Base-by-base conservation (phyloP, 2,888 invertebrate species). In the Camponotus fellah region DNA sequence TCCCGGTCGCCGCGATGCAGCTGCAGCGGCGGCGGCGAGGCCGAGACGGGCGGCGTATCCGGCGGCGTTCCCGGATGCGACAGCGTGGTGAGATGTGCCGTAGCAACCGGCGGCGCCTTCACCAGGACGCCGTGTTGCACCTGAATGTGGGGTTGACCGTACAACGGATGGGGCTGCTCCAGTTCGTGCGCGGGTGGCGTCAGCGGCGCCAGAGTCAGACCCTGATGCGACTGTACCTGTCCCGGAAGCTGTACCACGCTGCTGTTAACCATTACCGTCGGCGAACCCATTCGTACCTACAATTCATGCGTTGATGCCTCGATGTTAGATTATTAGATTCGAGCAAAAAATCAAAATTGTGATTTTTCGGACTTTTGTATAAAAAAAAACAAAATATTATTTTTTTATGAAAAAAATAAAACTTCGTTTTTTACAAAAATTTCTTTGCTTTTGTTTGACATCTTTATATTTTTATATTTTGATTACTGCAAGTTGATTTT, bases 1-100 rank as follows among this genome's bases (percentile, higher is more conserved):
- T 77, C 77, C 3, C 79, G 79, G 2, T 93, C 93, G 9, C 92
- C 91, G 3, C 93, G 92, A 49, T 93, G 94, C 32, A 92, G 82
- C 40, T 93, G 93, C 82, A 93, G 82, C 95, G 96, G 94, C 95
- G 96, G 95, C 95, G 96, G 96, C 9, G 96, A 96, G 12, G 96
- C 95, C 71, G 96, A 95, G 8, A 96, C 96, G 0, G 97, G 97
- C 17, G 98, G 98, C 14, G 98, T 98, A 94, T 98, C 98, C 6
- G 98, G 98, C 9, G 98, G 98, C 40, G 98, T 98, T 65, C 97
- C 97, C 49, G 98, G 98, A 91, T 97, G 95, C 81, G 93, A 93
- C 5, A 93, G 92, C 56, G 92, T 94, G 60, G 94, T 94, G 58
- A 93, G 87, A 40, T 94, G 94, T 0, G 94, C 92, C 3, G 93